Percentiles rank a stretch among this genome's conserved stretches.
Evolutionary conservation across 92 coral and sea anemone genomes (phyloP).

Genomic region (Siderastrea siderea): DNA sequence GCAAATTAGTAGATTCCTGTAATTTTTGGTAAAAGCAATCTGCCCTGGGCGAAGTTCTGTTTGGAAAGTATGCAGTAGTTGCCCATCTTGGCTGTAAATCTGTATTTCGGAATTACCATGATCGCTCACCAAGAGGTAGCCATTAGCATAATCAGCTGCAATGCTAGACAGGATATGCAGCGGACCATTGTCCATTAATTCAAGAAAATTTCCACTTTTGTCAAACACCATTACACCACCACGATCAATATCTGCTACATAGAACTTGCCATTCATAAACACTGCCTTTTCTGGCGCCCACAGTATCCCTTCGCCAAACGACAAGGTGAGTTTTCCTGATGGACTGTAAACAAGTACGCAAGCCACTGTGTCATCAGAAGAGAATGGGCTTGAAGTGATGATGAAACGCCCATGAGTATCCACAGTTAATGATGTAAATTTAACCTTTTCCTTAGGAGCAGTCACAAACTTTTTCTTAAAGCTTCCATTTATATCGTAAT

Average conservation of each 20-base stretch:
- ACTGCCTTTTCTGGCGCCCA: slow-evolving; percentile 33
- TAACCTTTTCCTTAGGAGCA: slow-evolving; percentile 33
- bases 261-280: slow-evolving; percentile 30
- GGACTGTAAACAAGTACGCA: slow-evolving; percentile 37
- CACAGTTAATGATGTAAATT: slow-evolving; percentile 50
- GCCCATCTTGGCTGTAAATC: slow-evolving; percentile 23
- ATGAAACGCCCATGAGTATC: slow-evolving; percentile 43
- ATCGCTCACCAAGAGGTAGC: slow-evolving; percentile 28
- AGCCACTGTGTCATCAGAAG: slow-evolving; percentile 3
- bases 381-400: slow-evolving; percentile 28
- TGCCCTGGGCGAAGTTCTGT: slow-evolving; percentile 14
- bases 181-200: slow-evolving; percentile 17
- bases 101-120: not conserved
- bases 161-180: slow-evolving; percentile 18
- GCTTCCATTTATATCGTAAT: slow-evolving; percentile 46
- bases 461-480: slow-evolving; percentile 33
- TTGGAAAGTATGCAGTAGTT: not conserved
- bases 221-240: slow-evolving; percentile 33
- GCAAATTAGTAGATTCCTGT: slow-evolving; percentile 26
- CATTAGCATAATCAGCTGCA: slow-evolving; percentile 28
- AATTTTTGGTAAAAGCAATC: slow-evolving; percentile 32
- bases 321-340: not conserved
- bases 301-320: slow-evolving; percentile 36
- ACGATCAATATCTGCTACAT: slow-evolving; percentile 13
- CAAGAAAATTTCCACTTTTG: slow-evolving; percentile 19